A percentile compares a stretch with the other conserved stretches of the same genome.
Conservation (phyloP, 2,888 invertebrate species). For the Eristalis arbustorum region DNA sequence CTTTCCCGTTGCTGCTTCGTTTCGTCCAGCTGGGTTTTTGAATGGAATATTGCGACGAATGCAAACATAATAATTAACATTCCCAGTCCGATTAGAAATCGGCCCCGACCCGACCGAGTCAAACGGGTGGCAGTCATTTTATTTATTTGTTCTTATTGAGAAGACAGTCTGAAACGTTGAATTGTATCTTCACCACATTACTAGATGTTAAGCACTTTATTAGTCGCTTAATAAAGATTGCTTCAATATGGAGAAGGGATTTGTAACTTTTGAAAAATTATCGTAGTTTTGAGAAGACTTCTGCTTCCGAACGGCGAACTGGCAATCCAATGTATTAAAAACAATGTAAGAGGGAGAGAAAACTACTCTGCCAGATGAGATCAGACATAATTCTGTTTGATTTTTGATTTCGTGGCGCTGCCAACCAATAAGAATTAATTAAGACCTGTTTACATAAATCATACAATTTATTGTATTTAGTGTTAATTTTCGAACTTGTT, state of each 20-base stretch:
- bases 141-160: conserved; percentile 1
- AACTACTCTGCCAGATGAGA: background rate
- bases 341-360: conserved; percentile 34
- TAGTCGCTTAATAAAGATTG: background rate
- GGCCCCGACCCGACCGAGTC: conserved; percentile 82
- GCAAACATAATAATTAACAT: conserved; percentile 81
- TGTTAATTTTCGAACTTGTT: too few relatives aligned
- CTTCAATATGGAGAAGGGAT: background rate
- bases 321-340: conserved; percentile 39
- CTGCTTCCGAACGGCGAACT: conserved; percentile 30
- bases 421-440: background rate
- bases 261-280: background rate
- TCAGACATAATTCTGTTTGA: conserved; percentile 33
- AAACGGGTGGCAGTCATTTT: conserved; percentile 82
- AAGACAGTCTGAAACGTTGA: background rate
- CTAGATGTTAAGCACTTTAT: background rate
- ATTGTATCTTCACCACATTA: conserved; percentile 26
- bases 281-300: background rate
- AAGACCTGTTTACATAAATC: too few relatives aligned
- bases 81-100: conserved; percentile 82
- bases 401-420: background rate
- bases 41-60: conserved; percentile 83
- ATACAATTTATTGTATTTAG: too few relatives aligned
- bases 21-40: conserved; percentile 82
- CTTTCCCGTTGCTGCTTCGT: conserved; percentile 81